Evolutionary conservation across 64 coral and sea anemone genomes (phyloP).

Genomic region (Acropora tenuis): DNA sequence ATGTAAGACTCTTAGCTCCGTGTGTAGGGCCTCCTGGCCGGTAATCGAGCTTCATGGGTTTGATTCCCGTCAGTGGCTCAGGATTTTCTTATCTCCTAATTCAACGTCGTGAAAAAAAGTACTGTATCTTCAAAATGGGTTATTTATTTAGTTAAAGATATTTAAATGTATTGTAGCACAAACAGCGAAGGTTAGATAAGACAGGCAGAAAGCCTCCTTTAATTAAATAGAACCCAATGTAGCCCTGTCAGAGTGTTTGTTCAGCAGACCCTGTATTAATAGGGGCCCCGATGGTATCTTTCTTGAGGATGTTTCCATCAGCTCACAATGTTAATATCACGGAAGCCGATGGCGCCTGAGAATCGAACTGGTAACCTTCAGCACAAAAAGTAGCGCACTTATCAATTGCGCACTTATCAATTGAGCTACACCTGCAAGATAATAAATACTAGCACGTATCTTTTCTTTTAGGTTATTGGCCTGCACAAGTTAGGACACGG

Average conservation of each 20-base stretch:
- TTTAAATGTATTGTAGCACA: background rate
- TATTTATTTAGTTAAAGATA: background rate
- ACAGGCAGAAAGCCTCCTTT: background rate
- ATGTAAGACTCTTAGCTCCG: background rate
- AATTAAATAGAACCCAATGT: background rate
- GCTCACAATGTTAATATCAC: background rate
- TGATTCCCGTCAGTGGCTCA: background rate
- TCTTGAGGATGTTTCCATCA: background rate
- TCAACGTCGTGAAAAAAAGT: background rate
- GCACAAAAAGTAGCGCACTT: background rate
- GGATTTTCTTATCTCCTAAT: background rate
- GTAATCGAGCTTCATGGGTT: conserved; percentile 15
- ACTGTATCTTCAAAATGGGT: background rate
- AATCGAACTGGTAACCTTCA: background rate
- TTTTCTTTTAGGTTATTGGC: conserved; percentile 70
- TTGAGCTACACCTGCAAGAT: background rate
- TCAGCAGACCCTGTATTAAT: background rate
- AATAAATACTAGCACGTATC: background rate
- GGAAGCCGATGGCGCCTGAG: background rate
- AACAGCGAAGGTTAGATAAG: background rate
- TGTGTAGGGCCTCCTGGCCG: conserved; percentile 7
- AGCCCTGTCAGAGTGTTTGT: conserved; percentile 4
- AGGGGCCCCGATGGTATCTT: background rate
- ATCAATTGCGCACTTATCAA: background rate
- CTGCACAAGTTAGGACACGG: conserved; percentile 83